Evolutionary conservation across 2,113 vertebrate genomes (phyloP).

Genomic region (Tyto alba): DNA sequence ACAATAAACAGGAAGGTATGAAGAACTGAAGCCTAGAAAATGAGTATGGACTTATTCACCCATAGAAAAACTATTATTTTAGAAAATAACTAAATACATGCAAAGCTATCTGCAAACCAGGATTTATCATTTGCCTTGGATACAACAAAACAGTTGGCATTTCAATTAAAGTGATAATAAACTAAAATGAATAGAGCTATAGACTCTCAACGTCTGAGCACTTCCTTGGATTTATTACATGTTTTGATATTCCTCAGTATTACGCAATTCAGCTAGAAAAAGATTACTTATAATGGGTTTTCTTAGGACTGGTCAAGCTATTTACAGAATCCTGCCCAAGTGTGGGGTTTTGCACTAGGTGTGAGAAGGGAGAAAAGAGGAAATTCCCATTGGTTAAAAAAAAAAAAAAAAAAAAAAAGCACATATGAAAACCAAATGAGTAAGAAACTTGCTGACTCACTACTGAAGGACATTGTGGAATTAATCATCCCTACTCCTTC

Average conservation of each 20-base stretch:
- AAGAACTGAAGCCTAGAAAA: not conserved
- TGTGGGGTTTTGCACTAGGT: not conserved
- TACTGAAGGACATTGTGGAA: not conserved
- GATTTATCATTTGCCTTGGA: not conserved
- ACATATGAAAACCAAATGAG: not conserved
- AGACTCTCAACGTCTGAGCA: not conserved
- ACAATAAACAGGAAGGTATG: fast-evolving
- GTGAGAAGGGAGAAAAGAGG: slow-evolving; percentile 39
- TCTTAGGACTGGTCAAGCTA: not conserved
- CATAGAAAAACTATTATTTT: not conserved
- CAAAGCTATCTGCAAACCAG: not conserved
- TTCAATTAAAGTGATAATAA: not conserved
- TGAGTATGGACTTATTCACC: not conserved
- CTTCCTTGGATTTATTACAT: not conserved
- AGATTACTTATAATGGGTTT: not conserved
- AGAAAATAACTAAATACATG: not conserved
- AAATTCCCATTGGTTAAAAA: slow-evolving; percentile 25
- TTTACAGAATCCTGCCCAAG: not conserved
- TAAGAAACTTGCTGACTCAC: slow-evolving; percentile 56
- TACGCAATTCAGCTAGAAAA: not conserved
- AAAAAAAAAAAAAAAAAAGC: not conserved
- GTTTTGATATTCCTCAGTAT: not conserved
- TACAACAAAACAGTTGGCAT: not conserved
- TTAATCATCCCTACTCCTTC: slow-evolving; percentile 17
- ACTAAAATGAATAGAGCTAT: not conserved